Percentiles rank a stretch among this genome's conserved stretches.
Conservation (phyloP, 2,797 vertebrate species). For the Schizopygopsis malacanthus region DNA sequence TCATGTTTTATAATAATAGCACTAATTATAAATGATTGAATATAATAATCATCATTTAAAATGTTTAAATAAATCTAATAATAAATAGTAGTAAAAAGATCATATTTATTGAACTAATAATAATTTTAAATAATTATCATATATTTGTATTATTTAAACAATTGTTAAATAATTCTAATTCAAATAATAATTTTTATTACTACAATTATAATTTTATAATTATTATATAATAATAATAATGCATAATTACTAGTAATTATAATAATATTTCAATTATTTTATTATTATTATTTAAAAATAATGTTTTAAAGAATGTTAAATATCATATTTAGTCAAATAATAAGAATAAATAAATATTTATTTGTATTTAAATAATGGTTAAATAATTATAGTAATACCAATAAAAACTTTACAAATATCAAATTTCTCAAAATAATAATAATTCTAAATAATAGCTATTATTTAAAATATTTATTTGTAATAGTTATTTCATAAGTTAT, state of each 20-base stretch:
- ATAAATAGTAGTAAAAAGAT: background rate
- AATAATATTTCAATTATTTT: too few species aligned
- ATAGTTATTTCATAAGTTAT: too few species aligned
- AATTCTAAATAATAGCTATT: background rate
- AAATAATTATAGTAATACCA: too few species aligned
- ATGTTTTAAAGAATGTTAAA: too few species aligned
- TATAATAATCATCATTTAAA: background rate
- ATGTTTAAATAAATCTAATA: background rate
- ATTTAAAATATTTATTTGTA: background rate
- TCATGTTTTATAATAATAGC: background rate
- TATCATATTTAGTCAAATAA: background rate
- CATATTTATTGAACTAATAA: background rate
- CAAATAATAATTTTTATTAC: too few species aligned
- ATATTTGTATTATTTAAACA: background rate
- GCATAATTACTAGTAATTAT: too few species aligned
- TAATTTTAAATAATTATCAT: background rate
- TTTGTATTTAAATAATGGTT: background rate
- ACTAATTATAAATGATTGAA: background rate
- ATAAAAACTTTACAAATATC: background rate
- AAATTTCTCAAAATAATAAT: background rate
- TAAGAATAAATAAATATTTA: background rate
- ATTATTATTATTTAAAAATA: too few species aligned
- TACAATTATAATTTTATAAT: too few species aligned
- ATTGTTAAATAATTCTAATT: background rate
- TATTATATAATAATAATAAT: background rate